phyloP scores from a whole-genome alignment of 2,888 invertebrate genomes.

The Tolmerus cingulatus region DNA sequence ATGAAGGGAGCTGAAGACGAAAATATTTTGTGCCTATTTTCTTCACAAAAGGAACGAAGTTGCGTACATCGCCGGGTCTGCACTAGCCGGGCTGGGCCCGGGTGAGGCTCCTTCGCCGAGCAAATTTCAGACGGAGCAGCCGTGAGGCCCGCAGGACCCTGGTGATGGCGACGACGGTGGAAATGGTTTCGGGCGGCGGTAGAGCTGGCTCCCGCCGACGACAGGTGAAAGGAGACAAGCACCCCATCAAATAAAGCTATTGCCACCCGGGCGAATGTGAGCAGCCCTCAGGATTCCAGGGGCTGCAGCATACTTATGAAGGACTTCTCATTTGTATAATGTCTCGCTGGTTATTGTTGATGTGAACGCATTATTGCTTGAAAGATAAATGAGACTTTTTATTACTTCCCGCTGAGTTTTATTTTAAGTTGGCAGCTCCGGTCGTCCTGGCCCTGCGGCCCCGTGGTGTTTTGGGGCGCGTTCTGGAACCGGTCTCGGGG shows the following conservation, averaged over 20 bases:
- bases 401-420: slow-evolving; percentile 40
- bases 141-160: background rate
- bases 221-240: slow-evolving; percentile 29
- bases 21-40: slow-evolving; percentile 15
- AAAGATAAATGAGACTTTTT: slow-evolving; percentile 40
- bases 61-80: slow-evolving; percentile 8
- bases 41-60: slow-evolving; percentile 4
- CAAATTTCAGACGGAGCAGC: slow-evolving; percentile 5
- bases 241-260: slow-evolving; percentile 35
- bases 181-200: background rate
- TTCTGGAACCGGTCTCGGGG: background rate
- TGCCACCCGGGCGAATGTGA: background rate
- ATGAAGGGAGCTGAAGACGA: slow-evolving; percentile 37
- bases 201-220: background rate
- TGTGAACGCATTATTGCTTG: slow-evolving; percentile 39
- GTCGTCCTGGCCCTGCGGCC: background rate
- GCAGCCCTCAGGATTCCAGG: background rate
- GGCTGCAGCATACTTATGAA: slow-evolving; percentile 10
- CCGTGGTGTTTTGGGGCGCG: background rate
- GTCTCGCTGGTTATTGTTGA: slow-evolving; percentile 40
- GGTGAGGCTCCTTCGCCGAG: background rate
- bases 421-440: slow-evolving; percentile 19
- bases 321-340: slow-evolving; percentile 40
- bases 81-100: background rate
- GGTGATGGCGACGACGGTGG: background rate